Conservation (phyloP, 2,797 vertebrate species). For the Kryptopterus vitreolus region DNA sequence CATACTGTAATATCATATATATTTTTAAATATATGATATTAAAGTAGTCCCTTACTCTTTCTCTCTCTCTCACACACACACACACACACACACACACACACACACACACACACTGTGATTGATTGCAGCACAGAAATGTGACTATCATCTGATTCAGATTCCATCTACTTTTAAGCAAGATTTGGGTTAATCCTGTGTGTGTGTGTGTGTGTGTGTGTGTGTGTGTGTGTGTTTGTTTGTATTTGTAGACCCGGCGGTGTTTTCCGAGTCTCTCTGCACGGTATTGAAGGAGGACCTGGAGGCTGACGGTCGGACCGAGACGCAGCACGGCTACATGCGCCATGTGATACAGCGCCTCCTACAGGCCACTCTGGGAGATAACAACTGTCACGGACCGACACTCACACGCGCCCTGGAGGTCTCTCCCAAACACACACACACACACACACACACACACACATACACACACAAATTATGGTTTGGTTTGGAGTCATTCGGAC, state of each 20-base stretch:
- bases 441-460: not conserved
- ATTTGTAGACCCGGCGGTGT: slow-evolving; percentile 85
- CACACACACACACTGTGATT: not conserved
- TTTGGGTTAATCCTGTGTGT: not conserved
- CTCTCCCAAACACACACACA: slow-evolving; percentile 9
- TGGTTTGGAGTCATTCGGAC: too few relatives aligned
- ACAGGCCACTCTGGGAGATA: slow-evolving; percentile 79
- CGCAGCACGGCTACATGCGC: slow-evolving; percentile 65
- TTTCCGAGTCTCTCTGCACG: slow-evolving; percentile 76
- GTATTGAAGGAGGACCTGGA: slow-evolving; percentile 77
- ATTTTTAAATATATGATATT: not conserved
- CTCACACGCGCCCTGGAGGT: slow-evolving; percentile 83
- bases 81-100: not conserved
- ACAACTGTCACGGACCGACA: slow-evolving; percentile 63
- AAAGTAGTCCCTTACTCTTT: not conserved
- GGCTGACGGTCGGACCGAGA: slow-evolving; percentile 56
- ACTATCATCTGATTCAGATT: not conserved
- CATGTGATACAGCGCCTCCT: slow-evolving; percentile 79
- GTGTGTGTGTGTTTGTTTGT: slow-evolving; percentile 66
- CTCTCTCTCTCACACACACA: not conserved
- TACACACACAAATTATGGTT: not conserved
- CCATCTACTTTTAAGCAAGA: not conserved
- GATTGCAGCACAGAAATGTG: not conserved
- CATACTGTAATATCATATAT: too few relatives aligned
- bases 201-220: slow-evolving; percentile 27